Evolutionary conservation across 2,797 vertebrate species (phyloP), one percentile per base, ranked within the genome.

Genomic region (Rhinoraja longicauda): DNA sequence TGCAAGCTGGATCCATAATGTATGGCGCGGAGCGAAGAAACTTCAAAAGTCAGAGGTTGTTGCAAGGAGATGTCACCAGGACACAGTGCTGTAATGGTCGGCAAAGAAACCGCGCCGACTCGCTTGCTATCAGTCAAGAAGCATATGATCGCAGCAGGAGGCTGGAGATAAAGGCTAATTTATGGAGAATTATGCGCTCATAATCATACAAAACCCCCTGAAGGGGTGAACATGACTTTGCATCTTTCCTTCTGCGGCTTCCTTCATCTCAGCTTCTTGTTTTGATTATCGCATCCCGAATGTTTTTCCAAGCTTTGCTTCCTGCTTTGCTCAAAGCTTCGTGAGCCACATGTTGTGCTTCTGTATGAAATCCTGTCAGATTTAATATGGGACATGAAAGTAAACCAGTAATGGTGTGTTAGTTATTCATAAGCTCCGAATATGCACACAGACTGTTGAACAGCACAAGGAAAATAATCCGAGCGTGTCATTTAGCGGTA

Each of bases 141-240:
- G 94, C 95, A 95, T 96, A 94, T 95, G 96, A 95, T 95, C 96
- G 94, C 96, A 96, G 96, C 95, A 94, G 97, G 97, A 96, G 95
- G 94, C 95, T 95, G 94, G 95, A 96, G 96, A 96, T 96, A 95
- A 96, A 96, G 95, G 94, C 95, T 96, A 96, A 97, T 97, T 97
- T 97, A 97, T 97, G 96, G 96, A 97, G 96, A 97, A 97, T 96
- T 96, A 95, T 97, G 97, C 96, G 96, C 95, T 96, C 96, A 96
- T 97, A 97, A 97, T 97, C 96, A 97, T 95, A 96, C 95, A 95
- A 94, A 94, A 95, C 94, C 96, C 95, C 96, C 29, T 8, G 94
- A 94, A 96, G 97, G 95, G 96, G 96, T 96, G 95, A 96, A 96
- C 96, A 96, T 95, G 95, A 96, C 95, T 95, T 95, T 95, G 93